These are phyloP conservation scores for Macrobrachium rosenbergii DNA, from an alignment of 1,140 invertebrate species.

Conservation along the genomic window DNA sequence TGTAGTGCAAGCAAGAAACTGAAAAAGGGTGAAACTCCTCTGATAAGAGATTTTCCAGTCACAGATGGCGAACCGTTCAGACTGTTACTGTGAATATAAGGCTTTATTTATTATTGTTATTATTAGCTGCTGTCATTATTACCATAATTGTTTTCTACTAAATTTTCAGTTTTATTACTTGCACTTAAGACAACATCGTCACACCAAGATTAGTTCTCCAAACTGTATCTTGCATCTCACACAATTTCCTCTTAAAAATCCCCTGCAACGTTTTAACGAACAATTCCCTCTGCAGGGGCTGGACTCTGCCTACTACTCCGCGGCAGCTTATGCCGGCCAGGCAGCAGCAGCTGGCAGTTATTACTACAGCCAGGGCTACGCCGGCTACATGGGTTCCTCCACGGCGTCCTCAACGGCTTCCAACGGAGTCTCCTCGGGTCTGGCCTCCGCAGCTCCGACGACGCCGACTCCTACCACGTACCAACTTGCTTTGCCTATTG, in stretches of 20 bases:
- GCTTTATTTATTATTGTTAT: too few species aligned
- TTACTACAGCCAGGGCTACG: constrained; percentile 62
- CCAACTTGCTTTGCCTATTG: constrained; percentile 56
- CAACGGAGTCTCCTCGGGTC: constrained; percentile 50
- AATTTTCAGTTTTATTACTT: too few species aligned
- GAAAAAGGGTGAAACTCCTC: too few species aligned
- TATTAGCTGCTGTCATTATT: too few species aligned
- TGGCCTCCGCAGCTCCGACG: constrained; percentile 41
- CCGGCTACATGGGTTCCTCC: constrained; percentile 75
- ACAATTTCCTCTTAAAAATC: background rate
- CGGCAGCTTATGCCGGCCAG: constrained; percentile 55
- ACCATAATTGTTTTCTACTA: too few species aligned
- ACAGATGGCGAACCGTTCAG: too few species aligned
- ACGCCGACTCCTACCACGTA: constrained; percentile 67
- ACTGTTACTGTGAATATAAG: too few species aligned
- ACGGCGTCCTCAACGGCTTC: constrained; percentile 46
- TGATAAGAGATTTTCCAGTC: too few species aligned
- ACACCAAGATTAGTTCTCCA: too few species aligned
- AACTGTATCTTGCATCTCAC: background rate
- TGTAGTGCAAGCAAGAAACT: too few species aligned
- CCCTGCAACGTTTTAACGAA: background rate
- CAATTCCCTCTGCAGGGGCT: constrained; percentile 43
- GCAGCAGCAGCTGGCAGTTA: constrained; percentile 55
- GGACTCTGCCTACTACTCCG: constrained; percentile 60
- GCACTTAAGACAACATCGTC: too few species aligned